Evolutionary conservation across 37 sponge, comb jelly and placozoan genomes (phyloP), one percentile per base, ranked within the genome.

Genomic region (Spongilla lacustris): DNA sequence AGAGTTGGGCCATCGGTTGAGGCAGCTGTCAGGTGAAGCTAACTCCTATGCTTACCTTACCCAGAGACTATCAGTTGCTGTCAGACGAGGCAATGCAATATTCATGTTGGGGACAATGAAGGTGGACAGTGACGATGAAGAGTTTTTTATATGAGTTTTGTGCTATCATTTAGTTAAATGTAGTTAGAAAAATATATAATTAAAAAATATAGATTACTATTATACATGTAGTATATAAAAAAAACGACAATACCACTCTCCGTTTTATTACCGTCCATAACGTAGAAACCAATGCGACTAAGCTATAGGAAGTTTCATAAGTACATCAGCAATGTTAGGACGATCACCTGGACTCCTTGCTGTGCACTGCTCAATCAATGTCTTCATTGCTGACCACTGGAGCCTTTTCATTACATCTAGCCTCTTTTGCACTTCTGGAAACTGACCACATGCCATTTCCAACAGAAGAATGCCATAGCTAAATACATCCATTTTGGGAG

Each of bases 261-360:
- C 4, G 58, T 94, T 19, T 94, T 78, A 50, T 91, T 92, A 87
- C 94, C 93, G 83, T 79, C 81, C 26, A 92, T 93, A 73, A 92
- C 94, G 68, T 22, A 26, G 24, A 13, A 68, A 8, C 67, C 23
- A 37, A 77, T 38, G 29, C 58, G 14, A 58, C 21, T 58, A 58
- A 58, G 58, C 58, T 19, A 58, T 58, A 58, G 58, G 58, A 58
- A 58, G 58, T 58, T 58, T 58, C 58, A 58, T 58, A 58, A 76
- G 77, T 76, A 76, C 26, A 36, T 76, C 26, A 76, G 29, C 36
- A 26, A 35, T 10, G 77, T 34, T 36, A 36, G 77, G 77, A 36
- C 77, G 34, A 32, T 76, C 33, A 76, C 35, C 36, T 76, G 38
- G 35, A 37, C 33, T 36, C 33, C 25, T 36, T 38, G 29, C 36